Percentiles rank a stretch among this genome's conserved stretches.
phyloP scores from a whole-genome alignment of 2,888 invertebrate species.

The Trichogramma dendrolimi region DNA sequence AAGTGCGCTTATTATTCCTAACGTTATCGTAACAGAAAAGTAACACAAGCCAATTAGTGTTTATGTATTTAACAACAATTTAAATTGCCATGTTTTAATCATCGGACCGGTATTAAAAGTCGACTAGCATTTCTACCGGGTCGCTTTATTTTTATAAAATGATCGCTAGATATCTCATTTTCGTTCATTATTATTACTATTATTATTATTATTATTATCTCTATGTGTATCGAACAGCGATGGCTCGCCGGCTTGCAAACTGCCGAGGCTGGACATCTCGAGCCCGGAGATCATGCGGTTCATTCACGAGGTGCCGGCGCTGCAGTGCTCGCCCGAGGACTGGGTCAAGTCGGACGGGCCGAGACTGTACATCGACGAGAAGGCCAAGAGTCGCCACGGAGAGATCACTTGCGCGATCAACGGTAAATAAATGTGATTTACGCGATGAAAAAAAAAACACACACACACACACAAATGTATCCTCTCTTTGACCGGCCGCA shows the following conservation, averaged over 20 bases:
- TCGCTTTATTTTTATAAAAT: not conserved
- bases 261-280: constrained; percentile 63
- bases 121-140: too few species aligned
- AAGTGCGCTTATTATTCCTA: too few species aligned
- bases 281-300: constrained; percentile 73
- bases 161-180: not conserved
- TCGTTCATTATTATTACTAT: not conserved
- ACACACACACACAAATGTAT: too few species aligned
- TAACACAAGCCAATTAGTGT: too few species aligned
- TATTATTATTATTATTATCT: not conserved
- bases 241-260: constrained; percentile 57
- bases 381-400: constrained; percentile 51
- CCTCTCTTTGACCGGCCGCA: constrained; percentile 51
- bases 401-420: constrained; percentile 47
- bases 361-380: constrained; percentile 55
- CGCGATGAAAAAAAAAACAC: too few species aligned
- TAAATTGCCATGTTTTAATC: too few species aligned
- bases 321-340: constrained; percentile 65
- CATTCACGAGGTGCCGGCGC: constrained; percentile 59
- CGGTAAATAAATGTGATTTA: constrained; percentile 33
- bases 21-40: too few species aligned
- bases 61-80: too few species aligned
- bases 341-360: constrained; percentile 68
- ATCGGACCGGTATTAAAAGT: too few species aligned
- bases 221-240: constrained; percentile 33